Evolutionary conservation across 2,888 invertebrate species (phyloP), one percentile per base, ranked within the genome.

Genomic region (Agriotes lineatus): DNA sequence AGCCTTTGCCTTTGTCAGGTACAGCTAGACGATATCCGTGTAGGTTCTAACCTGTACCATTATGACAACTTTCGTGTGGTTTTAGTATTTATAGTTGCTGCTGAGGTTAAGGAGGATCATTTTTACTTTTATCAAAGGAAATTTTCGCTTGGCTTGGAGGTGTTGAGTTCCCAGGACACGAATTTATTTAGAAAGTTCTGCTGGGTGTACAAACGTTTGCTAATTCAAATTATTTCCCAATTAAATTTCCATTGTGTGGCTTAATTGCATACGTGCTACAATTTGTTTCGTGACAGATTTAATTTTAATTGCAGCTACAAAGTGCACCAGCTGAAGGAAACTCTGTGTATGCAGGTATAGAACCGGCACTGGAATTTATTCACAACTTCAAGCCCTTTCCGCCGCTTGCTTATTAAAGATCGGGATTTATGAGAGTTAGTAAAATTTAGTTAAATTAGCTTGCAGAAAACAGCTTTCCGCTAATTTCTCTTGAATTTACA

Each of bases 261-360:
- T 48, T 48, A 48, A 48, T 48, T 48, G 18, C 25, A 48, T 48
- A 7, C 12, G 18, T 25, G 48, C n/a, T 48, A 12, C 22, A 48
- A 48, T 48, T 48, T 48, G 22, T 48, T 48, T 48, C 48, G 10
- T 48, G 48, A 48, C 48, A 48, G 12, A 48, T 48, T 20, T 22
- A 20, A 10, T 22, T 48, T 22, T 48, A 48, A 48, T 48, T 48
- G 48, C 12, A 48, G 7, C 48, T 22, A 10, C 48, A 48, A 20
- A 48, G 18, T 48, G 48, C 48, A 48, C 6, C 22, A 25, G 48
- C 1, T 48, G 22, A n/a, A 48, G 25, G 10, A 22, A 12, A 20
- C 22, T 48, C n/a, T 25, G 6, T 12, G 12, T 12, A 25, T 25
- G 25, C n/a, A n/a, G n/a, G n/a, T n/a, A n/a, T n/a, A n/a, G n/a